Evolutionary conservation across 2,113 vertebrate species (phyloP).

Genomic region (Oncorhynchus keta): DNA sequence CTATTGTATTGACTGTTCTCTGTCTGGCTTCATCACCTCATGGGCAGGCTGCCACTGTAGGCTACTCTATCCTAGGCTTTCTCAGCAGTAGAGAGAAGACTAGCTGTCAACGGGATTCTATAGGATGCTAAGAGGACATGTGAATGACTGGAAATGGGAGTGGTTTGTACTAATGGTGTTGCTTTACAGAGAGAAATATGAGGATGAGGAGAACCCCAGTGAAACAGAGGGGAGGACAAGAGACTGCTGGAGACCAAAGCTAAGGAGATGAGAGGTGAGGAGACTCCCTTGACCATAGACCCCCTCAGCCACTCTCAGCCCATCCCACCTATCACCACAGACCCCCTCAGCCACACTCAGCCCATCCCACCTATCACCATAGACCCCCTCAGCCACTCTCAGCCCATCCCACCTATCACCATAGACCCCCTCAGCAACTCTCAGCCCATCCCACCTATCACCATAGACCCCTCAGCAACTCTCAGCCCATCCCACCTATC

Average conservation of each 20-base stretch:
- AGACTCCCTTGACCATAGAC: not conserved
- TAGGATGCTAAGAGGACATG: not conserved
- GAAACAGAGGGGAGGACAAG: constrained; percentile 93
- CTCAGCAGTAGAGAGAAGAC: not conserved
- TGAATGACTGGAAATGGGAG: not conserved
- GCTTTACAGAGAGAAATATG: constrained; percentile 85
- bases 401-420: too few relatives aligned
- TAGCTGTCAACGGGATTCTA: not conserved
- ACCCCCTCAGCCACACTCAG: too few relatives aligned
- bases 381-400: too few relatives aligned
- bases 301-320: too few relatives aligned
- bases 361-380: too few relatives aligned
- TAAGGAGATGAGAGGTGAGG: constrained; percentile 89
- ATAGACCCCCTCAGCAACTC: too few relatives aligned
- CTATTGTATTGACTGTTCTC: not conserved
- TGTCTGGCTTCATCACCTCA: not conserved
- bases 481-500: too few relatives aligned
- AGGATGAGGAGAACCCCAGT: constrained; percentile 94
- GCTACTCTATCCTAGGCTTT: not conserved
- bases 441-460: too few relatives aligned
- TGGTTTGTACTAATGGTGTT: not conserved
- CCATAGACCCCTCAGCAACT: too few relatives aligned
- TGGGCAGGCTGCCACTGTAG: too few relatives aligned
- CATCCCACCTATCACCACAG: too few relatives aligned
- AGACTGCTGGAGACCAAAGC: constrained; percentile 84